phyloP scores from a whole-genome alignment of 2,888 invertebrate genomes.

The Xestia sexstrigata region DNA sequence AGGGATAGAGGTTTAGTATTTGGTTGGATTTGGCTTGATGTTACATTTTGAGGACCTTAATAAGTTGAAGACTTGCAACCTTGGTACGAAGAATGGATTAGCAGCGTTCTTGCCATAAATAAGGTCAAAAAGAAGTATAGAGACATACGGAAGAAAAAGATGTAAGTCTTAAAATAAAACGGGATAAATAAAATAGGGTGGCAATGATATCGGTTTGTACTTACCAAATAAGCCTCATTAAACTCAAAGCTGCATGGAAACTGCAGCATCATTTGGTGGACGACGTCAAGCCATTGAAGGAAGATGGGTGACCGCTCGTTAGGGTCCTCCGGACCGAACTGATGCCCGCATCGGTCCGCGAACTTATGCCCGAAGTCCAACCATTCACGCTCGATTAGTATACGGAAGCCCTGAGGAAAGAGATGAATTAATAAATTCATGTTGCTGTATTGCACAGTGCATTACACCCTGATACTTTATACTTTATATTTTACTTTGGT shows the following conservation, averaged over 20 bases:
- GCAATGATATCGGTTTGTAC: slow-evolving; percentile 59
- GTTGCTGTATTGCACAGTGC: neutral
- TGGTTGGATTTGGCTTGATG: neutral
- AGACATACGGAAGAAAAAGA: neutral
- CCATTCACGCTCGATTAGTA: slow-evolving; percentile 99
- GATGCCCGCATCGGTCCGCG: slow-evolving; percentile 97
- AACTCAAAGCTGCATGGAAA: slow-evolving; percentile 99
- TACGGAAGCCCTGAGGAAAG: slow-evolving; percentile 95
- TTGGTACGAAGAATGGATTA: neutral
- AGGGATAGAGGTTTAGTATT: slow-evolving; percentile 25
- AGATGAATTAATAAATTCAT: neutral
- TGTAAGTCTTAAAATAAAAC: neutral
- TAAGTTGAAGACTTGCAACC: neutral
- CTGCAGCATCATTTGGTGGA: slow-evolving; percentile 97
- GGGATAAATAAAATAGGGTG: neutral
- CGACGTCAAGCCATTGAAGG: slow-evolving; percentile 99
- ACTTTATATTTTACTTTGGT: neutral
- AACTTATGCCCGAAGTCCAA: slow-evolving; percentile 99
- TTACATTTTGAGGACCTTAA: neutral
- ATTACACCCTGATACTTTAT: neutral
- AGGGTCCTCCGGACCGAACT: slow-evolving; percentile 95
- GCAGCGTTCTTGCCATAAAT: neutral
- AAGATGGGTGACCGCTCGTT: slow-evolving; percentile 99
- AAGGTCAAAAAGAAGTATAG: neutral
- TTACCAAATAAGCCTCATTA: slow-evolving; percentile 97